phyloP scores from a whole-genome alignment of 92 coral and sea anemone species.

The Heteractis magnifica region DNA sequence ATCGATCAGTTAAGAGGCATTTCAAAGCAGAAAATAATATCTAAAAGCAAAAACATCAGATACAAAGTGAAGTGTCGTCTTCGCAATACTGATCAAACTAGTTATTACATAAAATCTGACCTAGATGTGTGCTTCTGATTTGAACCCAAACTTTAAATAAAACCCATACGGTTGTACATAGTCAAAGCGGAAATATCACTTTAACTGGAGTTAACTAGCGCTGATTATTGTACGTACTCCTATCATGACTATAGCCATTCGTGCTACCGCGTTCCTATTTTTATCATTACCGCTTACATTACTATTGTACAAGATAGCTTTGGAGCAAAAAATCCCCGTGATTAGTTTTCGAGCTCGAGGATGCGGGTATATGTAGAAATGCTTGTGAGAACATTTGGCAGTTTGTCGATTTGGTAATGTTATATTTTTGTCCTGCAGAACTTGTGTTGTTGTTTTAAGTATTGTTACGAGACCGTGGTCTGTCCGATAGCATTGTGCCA shows the following conservation, averaged over 20 bases:
- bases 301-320: conserved; percentile 5
- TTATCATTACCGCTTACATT: background rate
- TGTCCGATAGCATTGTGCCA: conserved; percentile 19
- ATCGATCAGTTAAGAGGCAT: background rate
- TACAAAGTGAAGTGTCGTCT: background rate
- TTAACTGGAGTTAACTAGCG: conserved; percentile 3
- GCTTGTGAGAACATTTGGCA: background rate
- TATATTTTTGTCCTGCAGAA: background rate
- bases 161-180: background rate
- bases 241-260: background rate
- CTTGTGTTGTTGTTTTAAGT: background rate
- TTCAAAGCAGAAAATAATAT: background rate
- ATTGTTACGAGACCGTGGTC: conserved; percentile 2
- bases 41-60: background rate
- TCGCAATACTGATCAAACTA: background rate
- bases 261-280: background rate
- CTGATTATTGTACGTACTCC: background rate
- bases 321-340: background rate
- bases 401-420: background rate
- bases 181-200: conserved; percentile 15
- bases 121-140: background rate
- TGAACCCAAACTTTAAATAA: background rate
- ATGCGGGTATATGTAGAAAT: background rate
- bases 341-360: background rate
- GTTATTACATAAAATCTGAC: background rate